Evolutionary conservation across 2,797 vertebrate species (phyloP), one percentile per base, ranked within the genome.

Genomic region (Enteromius paludinosus): DNA sequence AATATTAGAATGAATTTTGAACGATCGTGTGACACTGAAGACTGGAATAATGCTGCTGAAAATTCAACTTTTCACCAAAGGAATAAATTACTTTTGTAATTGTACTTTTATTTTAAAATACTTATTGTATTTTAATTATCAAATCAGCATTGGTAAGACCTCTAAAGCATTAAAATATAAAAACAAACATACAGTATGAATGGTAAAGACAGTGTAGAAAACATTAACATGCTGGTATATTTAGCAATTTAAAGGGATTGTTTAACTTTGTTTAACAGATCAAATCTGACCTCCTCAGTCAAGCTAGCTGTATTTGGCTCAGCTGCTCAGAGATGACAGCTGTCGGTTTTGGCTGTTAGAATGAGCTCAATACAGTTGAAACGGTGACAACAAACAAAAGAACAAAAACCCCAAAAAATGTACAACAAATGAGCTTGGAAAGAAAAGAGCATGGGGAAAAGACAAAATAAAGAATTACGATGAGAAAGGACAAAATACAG

Each of bases 281-380:
- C 88, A 83, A 82, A 88, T 89, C 87, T 87, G 83, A 83, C 82
- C n/a, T 84, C 74, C 84, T 88, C 85, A 79, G 90, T 90, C 88
- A 88, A 87, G 84, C 20, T 25, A 87, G 84, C 20, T 25, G 49
- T 59, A 88, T 91, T 88, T 83, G 71, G 83, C 84, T 85, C 82
- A 33, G 28, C 43, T 70, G 87, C 35, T 3, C 54, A 18, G 35
- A 33, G 28, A 12, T 30, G 25, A 71, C 23, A 47, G 18, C 78
- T 62, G 61, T 1, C 1, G 1, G 3, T 81, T 80, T 35, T 54
- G 20, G 43, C 11, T 41, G 20, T 78, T 73, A 56, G 75, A 76
- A 18, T 1, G 28, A 47, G 41, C 11, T 17, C 45, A 43, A 20
- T 18, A 76, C 30, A 61, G 56, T 41, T 30, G 35, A 43, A 78